Evolutionary conservation across 2,888 invertebrate genomes (phyloP).

Genomic region (Callyntrura sp.): DNA sequence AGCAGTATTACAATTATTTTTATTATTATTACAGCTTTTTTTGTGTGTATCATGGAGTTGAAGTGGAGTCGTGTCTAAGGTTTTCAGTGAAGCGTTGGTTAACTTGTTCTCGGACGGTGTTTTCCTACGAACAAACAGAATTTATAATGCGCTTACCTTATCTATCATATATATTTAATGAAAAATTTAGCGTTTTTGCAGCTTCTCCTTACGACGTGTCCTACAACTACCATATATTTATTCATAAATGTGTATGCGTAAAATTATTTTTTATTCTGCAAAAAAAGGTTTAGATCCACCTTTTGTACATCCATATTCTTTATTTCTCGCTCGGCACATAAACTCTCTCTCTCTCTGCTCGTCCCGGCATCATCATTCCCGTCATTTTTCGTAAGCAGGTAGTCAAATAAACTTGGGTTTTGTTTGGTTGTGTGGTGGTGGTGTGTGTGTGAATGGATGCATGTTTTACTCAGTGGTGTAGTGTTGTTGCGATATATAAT

Average conservation of each 20-base stretch:
- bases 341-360: not conserved
- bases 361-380: slow-evolving; percentile 14
- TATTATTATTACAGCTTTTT: slow-evolving; percentile 18
- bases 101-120: slow-evolving; percentile 10
- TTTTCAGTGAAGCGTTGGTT: slow-evolving; percentile 3
- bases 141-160: not conserved
- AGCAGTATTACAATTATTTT: slow-evolving; percentile 47
- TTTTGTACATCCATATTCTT: slow-evolving; percentile 43
- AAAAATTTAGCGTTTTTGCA: not conserved
- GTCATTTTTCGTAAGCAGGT: slow-evolving; percentile 52
- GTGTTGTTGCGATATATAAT: not conserved
- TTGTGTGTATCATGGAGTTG: not conserved
- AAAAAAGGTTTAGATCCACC: slow-evolving; percentile 28
- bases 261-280: slow-evolving; percentile 43
- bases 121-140: not conserved
- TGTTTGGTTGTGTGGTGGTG: slow-evolving; percentile 6
- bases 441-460: slow-evolving; percentile 13
- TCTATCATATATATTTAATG: no score
- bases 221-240: not conserved
- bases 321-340: not conserved
- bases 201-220: not conserved
- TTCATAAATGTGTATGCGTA: slow-evolving; percentile 35
- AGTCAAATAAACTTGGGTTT: slow-evolving; percentile 48
- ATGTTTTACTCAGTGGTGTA: not conserved
- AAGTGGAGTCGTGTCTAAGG: not conserved